These are phyloP conservation scores for Gallinago media DNA, from an alignment of 2,113 vertebrate species.

Conservation along the genomic window DNA sequence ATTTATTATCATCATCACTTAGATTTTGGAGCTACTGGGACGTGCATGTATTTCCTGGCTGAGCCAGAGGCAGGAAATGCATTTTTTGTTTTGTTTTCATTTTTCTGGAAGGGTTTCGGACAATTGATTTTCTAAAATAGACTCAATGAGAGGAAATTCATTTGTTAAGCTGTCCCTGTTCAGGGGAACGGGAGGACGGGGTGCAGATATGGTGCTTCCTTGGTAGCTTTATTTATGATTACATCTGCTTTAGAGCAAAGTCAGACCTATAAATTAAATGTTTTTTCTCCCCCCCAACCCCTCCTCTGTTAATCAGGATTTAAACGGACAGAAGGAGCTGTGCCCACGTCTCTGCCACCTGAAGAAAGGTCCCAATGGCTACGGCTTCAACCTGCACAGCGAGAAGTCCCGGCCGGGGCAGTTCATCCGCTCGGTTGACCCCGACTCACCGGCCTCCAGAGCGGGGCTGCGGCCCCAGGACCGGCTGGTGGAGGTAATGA, in stretches of 20 bases:
- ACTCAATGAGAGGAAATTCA: conserved; percentile 67
- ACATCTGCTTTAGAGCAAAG: background rate
- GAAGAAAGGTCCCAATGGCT: conserved; percentile 84
- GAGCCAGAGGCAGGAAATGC: conserved; percentile 50
- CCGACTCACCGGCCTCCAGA: conserved; percentile 81
- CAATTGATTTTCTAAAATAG: conserved; percentile 64
- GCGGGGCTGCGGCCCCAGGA: conserved; percentile 88
- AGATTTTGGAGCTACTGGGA: too few species aligned
- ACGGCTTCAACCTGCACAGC: conserved; percentile 95
- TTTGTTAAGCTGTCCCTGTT: conserved; percentile 25
- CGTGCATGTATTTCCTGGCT: too few species aligned
- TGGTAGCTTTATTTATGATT: background rate
- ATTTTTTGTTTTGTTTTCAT: conserved; percentile 35
- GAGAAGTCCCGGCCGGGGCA: conserved; percentile 88
- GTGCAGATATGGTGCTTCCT: background rate
- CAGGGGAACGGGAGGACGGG: background rate
- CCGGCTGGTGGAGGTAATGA: conserved; percentile 87
- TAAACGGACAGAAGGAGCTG: conserved; percentile 75
- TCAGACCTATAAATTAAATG: background rate
- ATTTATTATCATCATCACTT: too few species aligned
- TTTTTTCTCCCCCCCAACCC: background rate
- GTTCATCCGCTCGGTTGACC: conserved; percentile 91
- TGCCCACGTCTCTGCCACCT: conserved; percentile 90
- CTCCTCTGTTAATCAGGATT: conserved; percentile 50
- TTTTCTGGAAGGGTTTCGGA: conserved; percentile 22